Evolutionary conservation across 2,888 invertebrate genomes (phyloP).

Genomic region (Parnassius mnemosyne): DNA sequence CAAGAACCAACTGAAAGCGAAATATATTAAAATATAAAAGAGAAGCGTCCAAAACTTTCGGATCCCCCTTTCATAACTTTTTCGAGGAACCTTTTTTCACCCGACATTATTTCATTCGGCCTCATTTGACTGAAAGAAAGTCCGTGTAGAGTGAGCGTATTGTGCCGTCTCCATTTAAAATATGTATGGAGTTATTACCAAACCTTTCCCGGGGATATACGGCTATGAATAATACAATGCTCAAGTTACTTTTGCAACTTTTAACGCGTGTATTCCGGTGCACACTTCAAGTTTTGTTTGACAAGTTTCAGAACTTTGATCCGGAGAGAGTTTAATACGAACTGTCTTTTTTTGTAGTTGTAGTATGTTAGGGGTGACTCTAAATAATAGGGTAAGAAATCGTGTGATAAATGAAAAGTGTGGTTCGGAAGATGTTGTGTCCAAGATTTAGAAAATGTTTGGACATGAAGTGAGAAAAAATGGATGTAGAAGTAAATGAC

Average conservation of each 20-base stretch:
- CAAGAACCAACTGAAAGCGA: slow-evolving; percentile 48
- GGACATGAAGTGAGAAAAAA: too few relatives aligned
- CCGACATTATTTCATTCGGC: slow-evolving; percentile 72
- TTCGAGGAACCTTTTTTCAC: slow-evolving; percentile 69
- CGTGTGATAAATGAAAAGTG: too few relatives aligned
- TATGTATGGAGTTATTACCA: slow-evolving; percentile 63
- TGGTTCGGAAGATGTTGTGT: too few relatives aligned
- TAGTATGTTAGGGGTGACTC: neutral
- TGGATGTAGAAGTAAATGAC: too few relatives aligned
- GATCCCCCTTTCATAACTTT: slow-evolving; percentile 74
- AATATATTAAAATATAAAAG: slow-evolving; percentile 66
- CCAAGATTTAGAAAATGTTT: too few relatives aligned
- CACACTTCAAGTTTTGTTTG: slow-evolving; percentile 33
- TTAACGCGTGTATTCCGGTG: slow-evolving; percentile 32
- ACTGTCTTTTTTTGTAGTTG: neutral
- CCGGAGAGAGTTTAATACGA: slow-evolving; percentile 24
- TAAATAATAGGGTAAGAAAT: too few relatives aligned
- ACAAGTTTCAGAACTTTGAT: slow-evolving; percentile 37
- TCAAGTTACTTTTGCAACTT: slow-evolving; percentile 39
- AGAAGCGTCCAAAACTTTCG: slow-evolving; percentile 63
- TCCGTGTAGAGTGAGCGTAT: slow-evolving; percentile 60
- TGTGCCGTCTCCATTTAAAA: slow-evolving; percentile 67
- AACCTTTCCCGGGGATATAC: slow-evolving; percentile 22
- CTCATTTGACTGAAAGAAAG: slow-evolving; percentile 77
- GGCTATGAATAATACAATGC: slow-evolving; percentile 49